phyloP scores from a whole-genome alignment of 2,888 invertebrate genomes.

The Drosophila meridionalis region DNA sequence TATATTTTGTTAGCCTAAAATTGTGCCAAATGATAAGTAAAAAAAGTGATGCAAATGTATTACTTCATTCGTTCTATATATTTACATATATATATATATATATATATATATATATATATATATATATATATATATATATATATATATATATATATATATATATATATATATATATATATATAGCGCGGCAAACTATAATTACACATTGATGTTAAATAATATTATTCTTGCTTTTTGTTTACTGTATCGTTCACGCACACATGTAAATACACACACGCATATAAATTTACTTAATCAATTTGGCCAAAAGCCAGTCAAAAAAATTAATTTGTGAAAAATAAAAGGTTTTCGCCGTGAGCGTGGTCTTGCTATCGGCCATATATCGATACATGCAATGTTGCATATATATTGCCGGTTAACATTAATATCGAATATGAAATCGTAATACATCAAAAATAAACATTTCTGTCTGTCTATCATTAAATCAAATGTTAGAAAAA shows the following conservation, averaged over 20 bases:
- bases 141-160: slow-evolving; percentile 12
- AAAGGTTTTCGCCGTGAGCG: slow-evolving; percentile 47
- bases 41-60: slow-evolving; percentile 7
- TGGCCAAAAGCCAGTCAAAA: slow-evolving; percentile 69
- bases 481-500: background rate
- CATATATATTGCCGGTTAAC: slow-evolving; percentile 29
- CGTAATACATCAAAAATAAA: background rate
- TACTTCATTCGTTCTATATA: slow-evolving; percentile 6
- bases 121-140: slow-evolving; percentile 10
- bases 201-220: slow-evolving; percentile 60
- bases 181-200: slow-evolving; percentile 34
- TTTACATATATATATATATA: slow-evolving; percentile 8
- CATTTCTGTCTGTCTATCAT: background rate
- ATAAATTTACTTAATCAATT: slow-evolving; percentile 43
- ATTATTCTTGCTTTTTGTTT: slow-evolving; percentile 54
- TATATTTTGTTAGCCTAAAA: background rate
- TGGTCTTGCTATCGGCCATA: slow-evolving; percentile 36
- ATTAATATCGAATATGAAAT: slow-evolving; percentile 26
- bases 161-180: slow-evolving; percentile 7
- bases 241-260: slow-evolving; percentile 50
- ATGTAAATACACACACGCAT: slow-evolving; percentile 26
- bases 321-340: slow-evolving; percentile 63
- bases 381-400: slow-evolving; percentile 41
- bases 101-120: slow-evolving; percentile 12
- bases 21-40: slow-evolving; percentile 2